Evolutionary conservation across 2,888 invertebrate species (phyloP), one percentile per base, ranked within the genome.

Genomic region (Apotomis turbidana): DNA sequence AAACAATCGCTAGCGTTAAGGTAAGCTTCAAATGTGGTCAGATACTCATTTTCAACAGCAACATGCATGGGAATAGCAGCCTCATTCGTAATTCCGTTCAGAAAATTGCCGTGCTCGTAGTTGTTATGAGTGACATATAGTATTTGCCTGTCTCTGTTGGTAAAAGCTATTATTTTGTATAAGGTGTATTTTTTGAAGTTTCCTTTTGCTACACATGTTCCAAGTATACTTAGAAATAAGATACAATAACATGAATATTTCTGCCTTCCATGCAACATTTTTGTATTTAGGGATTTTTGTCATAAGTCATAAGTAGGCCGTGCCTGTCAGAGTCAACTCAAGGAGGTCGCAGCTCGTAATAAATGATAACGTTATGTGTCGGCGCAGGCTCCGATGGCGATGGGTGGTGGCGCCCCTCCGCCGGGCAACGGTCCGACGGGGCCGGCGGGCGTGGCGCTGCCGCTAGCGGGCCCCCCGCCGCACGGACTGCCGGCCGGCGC

Each of bases 41-140:
- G 74, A 64, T 76, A 79, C 41, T 79, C 78, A 41, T 75, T 75
- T 66, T 84, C 75, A 5, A 89, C 89, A 54, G 87, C 67, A 3
- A 91, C 78, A 75, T 86, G 77, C 83, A 91, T 91, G 3, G 90
- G 81, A 66, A 90, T 71, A 9, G 87, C 83, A 12, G 92, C 91
- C 79, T 90, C 87, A 79, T 91, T 93, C 8, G 89, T 86, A 5
- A 93, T 77, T 52, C 86, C 87, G 78, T 89, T 91, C 54, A 91
- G 74, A 78, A 93, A 92, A 61, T 78, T 70, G 54, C 85, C 51
- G 36, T 76, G 75, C 5, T 83, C 72, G 64, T 82, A 78, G 71
- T 70, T 80, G 10, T 80, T 57, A 58, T 87, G 78, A 9, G 88
- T 73, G 6, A 74, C 63, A 77, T 89, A 88, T 27, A 93, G 77